Conservation (phyloP, 2,888 invertebrate species). For the Coremacera marginata region DNA sequence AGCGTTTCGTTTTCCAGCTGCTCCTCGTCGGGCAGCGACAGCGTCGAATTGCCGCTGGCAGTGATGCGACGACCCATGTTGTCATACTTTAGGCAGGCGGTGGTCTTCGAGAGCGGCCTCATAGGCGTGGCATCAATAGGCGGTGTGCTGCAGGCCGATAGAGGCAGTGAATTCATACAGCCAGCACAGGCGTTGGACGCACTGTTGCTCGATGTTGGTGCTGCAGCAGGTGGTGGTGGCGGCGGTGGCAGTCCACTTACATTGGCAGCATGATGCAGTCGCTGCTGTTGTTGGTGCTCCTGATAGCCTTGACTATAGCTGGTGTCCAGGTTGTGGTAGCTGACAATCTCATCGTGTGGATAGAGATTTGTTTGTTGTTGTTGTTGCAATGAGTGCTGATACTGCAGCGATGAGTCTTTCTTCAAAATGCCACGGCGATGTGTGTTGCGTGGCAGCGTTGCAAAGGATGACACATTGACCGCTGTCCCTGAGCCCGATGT, state of each 20-base stretch:
- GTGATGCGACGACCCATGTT: conserved; percentile 92
- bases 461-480: conserved; percentile 68
- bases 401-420: conserved; percentile 64
- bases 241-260: conserved; percentile 59
- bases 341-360: conserved; percentile 68
- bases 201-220: conserved; percentile 50
- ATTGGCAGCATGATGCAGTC: conserved; percentile 48
- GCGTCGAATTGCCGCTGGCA: conserved; percentile 88
- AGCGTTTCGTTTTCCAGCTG: conserved; percentile 65
- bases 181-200: conserved; percentile 53
- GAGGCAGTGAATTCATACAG: conserved; percentile 53
- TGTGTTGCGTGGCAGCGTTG: conserved; percentile 70
- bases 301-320: conserved; percentile 58
- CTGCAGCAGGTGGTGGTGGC: conserved; percentile 59
- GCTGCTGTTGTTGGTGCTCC: conserved; percentile 48
- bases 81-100: conserved; percentile 76
- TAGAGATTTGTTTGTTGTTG: conserved; percentile 61
- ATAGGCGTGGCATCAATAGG: conserved; percentile 60
- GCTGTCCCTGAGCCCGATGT: conserved; percentile 48
- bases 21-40: conserved; percentile 81
- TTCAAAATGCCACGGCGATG: conserved; percentile 67
- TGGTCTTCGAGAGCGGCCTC: conserved; percentile 53
- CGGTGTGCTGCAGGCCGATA: conserved; percentile 57
- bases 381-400: conserved; percentile 42
- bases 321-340: conserved; percentile 68